These are phyloP conservation scores for Geotrupes spiniger DNA, from an alignment of 2,888 invertebrate species.

Conservation along the genomic window DNA sequence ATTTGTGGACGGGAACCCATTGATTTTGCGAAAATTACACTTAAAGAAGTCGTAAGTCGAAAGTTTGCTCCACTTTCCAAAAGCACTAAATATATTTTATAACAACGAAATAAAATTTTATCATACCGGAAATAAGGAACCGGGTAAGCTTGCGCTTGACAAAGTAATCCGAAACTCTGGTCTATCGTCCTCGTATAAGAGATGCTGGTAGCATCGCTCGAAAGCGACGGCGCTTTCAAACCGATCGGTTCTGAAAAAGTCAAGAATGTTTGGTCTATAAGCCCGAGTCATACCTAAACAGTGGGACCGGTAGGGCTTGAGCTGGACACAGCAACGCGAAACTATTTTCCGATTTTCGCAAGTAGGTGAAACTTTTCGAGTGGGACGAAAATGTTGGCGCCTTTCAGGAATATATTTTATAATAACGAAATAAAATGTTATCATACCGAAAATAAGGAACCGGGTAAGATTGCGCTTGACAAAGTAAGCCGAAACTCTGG, in stretches of 20 bases:
- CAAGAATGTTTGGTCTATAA: no score
- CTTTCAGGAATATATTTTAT: conserved; percentile 44
- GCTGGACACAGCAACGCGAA: conserved; percentile 73
- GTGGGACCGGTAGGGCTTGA: conserved; percentile 66
- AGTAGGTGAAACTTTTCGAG: conserved; percentile 58
- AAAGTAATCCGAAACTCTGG: conserved; percentile 62
- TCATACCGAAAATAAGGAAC: conserved; percentile 61
- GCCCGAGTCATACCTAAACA: no score
- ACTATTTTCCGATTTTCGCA: conserved; percentile 60
- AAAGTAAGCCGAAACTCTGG: conserved; percentile 62
- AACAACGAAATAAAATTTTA: no score
- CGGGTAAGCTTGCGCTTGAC: conserved; percentile 68
- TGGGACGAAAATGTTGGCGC: conserved; percentile 51
- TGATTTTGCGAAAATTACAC: no score
- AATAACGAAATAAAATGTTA: conserved; percentile 4
- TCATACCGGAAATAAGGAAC: conserved; percentile 61
- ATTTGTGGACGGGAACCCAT: no score
- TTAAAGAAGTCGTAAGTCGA: no score
- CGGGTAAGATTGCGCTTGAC: conserved; percentile 68
- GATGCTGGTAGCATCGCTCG: conserved; percentile 61
- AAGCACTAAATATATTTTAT: no score
- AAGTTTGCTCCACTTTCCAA: no score
- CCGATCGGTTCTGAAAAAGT: conserved; percentile 58
- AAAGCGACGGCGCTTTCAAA: conserved; percentile 62
- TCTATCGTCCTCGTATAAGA: conserved; percentile 59